Evolutionary conservation across 2,113 vertebrate genomes (phyloP).

Genomic region (Vidua macroura): DNA sequence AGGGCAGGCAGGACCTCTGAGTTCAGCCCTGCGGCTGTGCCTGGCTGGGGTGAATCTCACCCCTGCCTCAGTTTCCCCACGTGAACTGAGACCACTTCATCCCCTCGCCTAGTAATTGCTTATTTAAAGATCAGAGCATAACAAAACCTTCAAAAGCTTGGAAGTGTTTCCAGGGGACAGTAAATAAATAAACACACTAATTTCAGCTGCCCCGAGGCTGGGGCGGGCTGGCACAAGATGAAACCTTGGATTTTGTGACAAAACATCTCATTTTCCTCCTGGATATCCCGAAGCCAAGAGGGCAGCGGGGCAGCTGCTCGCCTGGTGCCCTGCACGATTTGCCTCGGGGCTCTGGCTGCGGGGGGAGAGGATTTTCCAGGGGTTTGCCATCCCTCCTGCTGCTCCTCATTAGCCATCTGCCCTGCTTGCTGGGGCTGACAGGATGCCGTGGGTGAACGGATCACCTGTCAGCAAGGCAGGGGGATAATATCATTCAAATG

Average conservation of each 20-base stretch:
- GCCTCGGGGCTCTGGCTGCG: not conserved
- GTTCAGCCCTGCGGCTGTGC: not conserved
- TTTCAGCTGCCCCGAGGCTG: not conserved
- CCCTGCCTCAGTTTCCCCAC: not conserved
- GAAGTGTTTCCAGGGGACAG: not conserved
- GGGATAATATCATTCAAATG: constrained; percentile 34
- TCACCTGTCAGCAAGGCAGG: constrained; percentile 40
- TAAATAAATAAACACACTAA: not conserved
- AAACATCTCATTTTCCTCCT: not conserved
- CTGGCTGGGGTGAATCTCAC: rapidly evolving
- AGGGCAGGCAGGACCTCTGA: rapidly evolving
- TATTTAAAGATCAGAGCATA: not conserved
- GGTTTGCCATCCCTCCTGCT: not conserved
- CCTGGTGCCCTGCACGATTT: not conserved
- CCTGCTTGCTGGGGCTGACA: not conserved
- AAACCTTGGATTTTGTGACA: not conserved
- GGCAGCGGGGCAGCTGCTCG: not conserved
- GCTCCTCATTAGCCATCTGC: constrained; percentile 65
- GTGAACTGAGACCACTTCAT: not conserved
- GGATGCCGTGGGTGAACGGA: constrained; percentile 27
- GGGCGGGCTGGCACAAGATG: not conserved
- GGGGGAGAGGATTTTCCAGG: not conserved
- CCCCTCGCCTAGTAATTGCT: rapidly evolving
- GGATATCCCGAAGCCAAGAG: not conserved
- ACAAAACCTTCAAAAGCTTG: not conserved